These are phyloP conservation scores for Champsocephalus gunnari DNA, from an alignment of 2,797 vertebrate genomes.

Conservation along the genomic window DNA sequence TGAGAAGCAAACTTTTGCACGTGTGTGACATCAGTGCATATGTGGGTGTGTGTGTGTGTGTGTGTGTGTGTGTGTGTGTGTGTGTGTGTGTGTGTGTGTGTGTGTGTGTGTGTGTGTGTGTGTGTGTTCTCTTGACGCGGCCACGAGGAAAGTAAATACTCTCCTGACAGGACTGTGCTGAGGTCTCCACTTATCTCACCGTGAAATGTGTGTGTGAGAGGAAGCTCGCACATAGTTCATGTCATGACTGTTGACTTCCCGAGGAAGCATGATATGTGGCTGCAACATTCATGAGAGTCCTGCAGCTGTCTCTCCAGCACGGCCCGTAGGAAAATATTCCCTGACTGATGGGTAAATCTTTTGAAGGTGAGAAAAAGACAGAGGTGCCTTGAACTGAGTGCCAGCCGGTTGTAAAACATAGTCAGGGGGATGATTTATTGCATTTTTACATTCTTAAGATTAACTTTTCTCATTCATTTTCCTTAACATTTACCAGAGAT, in stretches of 20 bases:
- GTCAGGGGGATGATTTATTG: slow-evolving; percentile 55
- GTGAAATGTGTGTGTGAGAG: slow-evolving; percentile 58
- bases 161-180: slow-evolving; percentile 62
- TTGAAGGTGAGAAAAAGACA: slow-evolving; percentile 23
- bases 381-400: slow-evolving; percentile 53
- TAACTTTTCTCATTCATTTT: slow-evolving; percentile 34
- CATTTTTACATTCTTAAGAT: slow-evolving; percentile 62
- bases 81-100: slow-evolving; percentile 39
- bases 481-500: slow-evolving; percentile 23
- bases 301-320: slow-evolving; percentile 65
- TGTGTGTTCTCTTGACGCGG: slow-evolving; percentile 43
- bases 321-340: slow-evolving; percentile 53
- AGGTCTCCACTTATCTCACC: slow-evolving; percentile 61
- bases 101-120: slow-evolving; percentile 37
- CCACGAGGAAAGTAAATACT: slow-evolving; percentile 55
- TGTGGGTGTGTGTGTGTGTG: slow-evolving; percentile 29
- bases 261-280: slow-evolving; percentile 71
- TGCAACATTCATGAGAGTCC: slow-evolving; percentile 59
- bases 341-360: slow-evolving; percentile 50
- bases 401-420: slow-evolving; percentile 43
- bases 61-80: no score
- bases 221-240: slow-evolving; percentile 66
- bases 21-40: slow-evolving; percentile 32
- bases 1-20: slow-evolving; percentile 48
- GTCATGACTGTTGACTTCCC: slow-evolving; percentile 65